Base-by-base conservation (phyloP, 2,113 vertebrate species). In the Saguinus imperator region DNA sequence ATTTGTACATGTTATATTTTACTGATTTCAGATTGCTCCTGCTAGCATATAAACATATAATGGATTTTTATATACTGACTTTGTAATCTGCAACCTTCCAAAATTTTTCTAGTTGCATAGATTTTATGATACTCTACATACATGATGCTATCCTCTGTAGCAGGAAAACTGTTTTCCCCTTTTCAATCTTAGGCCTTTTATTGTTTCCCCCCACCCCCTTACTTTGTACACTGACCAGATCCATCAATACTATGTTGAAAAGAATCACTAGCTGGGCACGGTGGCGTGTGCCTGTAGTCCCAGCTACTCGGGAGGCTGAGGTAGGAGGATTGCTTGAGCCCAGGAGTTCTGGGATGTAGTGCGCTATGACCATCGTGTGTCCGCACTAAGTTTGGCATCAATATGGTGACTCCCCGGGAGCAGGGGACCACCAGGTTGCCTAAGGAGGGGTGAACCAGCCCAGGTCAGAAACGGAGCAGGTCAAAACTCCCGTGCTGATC, bases 11-110 rank as follows among this genome's bases (percentile, higher is more conserved):
- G 21, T 13, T 40, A 9, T 64, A 6, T 84, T 86, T 92, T 11
- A 85, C 57, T 52, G 17, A 79, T 73, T 94, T 94, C 45, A 85
- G 89, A 79, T 29, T 79, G 55, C 23, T 89, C 82, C 91, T 91
- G 72, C 27, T 77, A 87, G 50, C 77, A 86, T 82, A 76, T 37
- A 93, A 86, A 68, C 20, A 68, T 32, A 57, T 16, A 82, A 87
- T 43, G 57, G 35, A 76, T 72, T 87, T 91, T 87, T 75, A 95
- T 43, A 89, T 27, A 82, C 48, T 82, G 43, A 94, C 25, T 92
- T 68, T 68, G 8, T 85, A 92, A 52, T 3, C 16, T 68, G 6
- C 16, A 90, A 70, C 57, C 75, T 87, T 93, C 86, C 52, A 88
- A 92, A 45, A 77, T 37, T 79, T 82, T 57, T 80, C 48, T 64